A percentile compares a stretch with the other conserved stretches of the same genome.
These are phyloP conservation scores for Mimas tiliae DNA, from an alignment of 2,888 invertebrate species.

Conservation along the genomic window DNA sequence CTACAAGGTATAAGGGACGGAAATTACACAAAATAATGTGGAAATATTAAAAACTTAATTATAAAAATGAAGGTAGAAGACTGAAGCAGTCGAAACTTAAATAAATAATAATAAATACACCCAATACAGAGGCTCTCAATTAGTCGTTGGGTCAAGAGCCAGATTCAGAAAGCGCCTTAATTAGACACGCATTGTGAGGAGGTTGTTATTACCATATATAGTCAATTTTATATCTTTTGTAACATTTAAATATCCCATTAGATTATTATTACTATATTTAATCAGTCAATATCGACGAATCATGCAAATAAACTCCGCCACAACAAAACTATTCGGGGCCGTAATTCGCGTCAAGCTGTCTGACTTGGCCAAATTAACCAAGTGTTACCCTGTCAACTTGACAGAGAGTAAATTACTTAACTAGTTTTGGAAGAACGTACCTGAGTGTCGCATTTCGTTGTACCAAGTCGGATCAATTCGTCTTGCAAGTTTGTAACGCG, in stretches of 20 bases:
- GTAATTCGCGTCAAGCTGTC: slow-evolving; percentile 29
- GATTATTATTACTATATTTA: background rate
- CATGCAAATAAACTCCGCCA: background rate
- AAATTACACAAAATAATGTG: background rate
- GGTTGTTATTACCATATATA: too few relatives aligned
- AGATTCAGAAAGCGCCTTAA: too few relatives aligned
- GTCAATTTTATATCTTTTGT: too few relatives aligned
- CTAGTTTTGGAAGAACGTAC: slow-evolving; percentile 34
- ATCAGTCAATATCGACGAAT: background rate
- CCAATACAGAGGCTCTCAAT: too few relatives aligned
- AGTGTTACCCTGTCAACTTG: slow-evolving; percentile 47
- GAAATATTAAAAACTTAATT: background rate
- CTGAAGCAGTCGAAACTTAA: too few relatives aligned
- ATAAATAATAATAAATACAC: too few relatives aligned
- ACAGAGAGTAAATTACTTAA: slow-evolving; percentile 43
- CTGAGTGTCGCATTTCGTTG: slow-evolving; percentile 29
- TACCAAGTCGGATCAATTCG: slow-evolving; percentile 34
- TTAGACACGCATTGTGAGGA: too few relatives aligned
- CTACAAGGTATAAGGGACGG: background rate
- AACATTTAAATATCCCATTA: too few relatives aligned
- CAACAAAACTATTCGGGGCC: slow-evolving; percentile 30
- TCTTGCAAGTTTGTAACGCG: slow-evolving; percentile 30
- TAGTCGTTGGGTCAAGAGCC: too few relatives aligned
- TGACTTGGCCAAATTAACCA: slow-evolving; percentile 46
- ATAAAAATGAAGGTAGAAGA: too few relatives aligned